phyloP scores from a whole-genome alignment of 2,797 vertebrate genomes.

The Hipposideros larvatus region DNA sequence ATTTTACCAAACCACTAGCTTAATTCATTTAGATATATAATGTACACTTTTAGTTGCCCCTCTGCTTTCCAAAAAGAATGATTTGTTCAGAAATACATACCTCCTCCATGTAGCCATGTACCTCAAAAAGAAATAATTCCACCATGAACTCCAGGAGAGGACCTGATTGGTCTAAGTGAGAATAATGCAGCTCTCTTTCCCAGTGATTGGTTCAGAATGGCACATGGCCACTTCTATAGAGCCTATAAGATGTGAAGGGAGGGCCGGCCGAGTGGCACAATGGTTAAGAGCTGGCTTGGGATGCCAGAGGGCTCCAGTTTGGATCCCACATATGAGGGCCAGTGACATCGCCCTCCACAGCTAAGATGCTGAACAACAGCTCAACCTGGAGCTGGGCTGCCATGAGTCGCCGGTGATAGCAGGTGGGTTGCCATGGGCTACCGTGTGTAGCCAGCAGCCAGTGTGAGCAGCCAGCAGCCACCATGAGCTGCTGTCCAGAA shows the following conservation, averaged over 20 bases:
- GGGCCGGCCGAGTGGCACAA: no score
- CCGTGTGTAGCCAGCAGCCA: no score
- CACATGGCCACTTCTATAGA: neutral
- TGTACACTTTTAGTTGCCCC: conserved; percentile 4
- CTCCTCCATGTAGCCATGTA: neutral
- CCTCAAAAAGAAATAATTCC: conserved; percentile 34
- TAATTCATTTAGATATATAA: conserved; percentile 2
- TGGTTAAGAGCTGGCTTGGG: no score
- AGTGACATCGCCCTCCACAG: no score
- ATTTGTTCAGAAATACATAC: neutral
- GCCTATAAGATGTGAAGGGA: neutral
- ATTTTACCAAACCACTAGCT: conserved; percentile 21
- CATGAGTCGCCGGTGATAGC: no score
- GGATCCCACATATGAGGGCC: no score
- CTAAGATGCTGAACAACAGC: no score
- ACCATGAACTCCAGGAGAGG: neutral
- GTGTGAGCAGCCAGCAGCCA: no score
- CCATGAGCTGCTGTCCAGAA: no score
- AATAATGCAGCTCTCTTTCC: neutral
- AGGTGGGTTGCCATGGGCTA: no score
- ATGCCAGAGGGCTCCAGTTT: no score
- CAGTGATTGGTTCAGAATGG: conserved; percentile 9
- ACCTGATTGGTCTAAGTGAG: neutral
- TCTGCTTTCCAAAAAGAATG: neutral
- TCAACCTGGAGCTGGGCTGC: no score